Base-by-base conservation (phyloP, 2,113 vertebrate genomes). In the Xiphophorus maculatus region DNA sequence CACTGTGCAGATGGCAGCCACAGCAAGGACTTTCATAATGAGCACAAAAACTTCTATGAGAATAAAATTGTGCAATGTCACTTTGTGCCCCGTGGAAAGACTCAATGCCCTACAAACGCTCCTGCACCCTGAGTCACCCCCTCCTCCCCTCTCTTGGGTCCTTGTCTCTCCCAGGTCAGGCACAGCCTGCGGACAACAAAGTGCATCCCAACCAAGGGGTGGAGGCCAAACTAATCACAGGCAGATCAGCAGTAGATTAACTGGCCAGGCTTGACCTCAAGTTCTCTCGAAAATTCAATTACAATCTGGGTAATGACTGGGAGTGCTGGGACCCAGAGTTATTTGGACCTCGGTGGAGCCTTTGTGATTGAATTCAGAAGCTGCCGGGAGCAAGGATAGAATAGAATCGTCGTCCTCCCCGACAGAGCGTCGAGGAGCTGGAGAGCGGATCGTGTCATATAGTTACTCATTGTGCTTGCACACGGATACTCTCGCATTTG, bases 201-300 rank as follows among this genome's bases (percentile, higher is more conserved):
- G 82, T 73, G 76, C 84, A 81, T 83, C 87, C 81, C 29, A 6
- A 69, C 67, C 71, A 84, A 83, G 83, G 71, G 67, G 80, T 78
- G 77, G 82, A 68, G 80, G 85, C 85, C 91, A 81, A 85, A 92
- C 87, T 92, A 90, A 91, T 93, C 90, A 90, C 86, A 92, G 86
- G 86, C 86, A 94, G 90, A 93, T 92, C 89, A 92, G 90, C 65
- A 83, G 87, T 92, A 89, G 90, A 92, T 93, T 93, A 93, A 81
- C 87, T 79, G 74, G 85, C 84, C 7, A 5, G 76, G 79, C 85
- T 85, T 76, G 74, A 92, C 91, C 90, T 91, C 92, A 84, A 90
- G 87, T 80, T 92, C 92, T 84, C 87, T 76, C 84, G 84, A 76
- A 82, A 89, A 93, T 93, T 92, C 89, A 93, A 94, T 94, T 91